Evolutionary conservation across 2,113 vertebrate species (phyloP), one percentile per base, ranked within the genome.

Genomic region (Perognathus longimembris): DNA sequence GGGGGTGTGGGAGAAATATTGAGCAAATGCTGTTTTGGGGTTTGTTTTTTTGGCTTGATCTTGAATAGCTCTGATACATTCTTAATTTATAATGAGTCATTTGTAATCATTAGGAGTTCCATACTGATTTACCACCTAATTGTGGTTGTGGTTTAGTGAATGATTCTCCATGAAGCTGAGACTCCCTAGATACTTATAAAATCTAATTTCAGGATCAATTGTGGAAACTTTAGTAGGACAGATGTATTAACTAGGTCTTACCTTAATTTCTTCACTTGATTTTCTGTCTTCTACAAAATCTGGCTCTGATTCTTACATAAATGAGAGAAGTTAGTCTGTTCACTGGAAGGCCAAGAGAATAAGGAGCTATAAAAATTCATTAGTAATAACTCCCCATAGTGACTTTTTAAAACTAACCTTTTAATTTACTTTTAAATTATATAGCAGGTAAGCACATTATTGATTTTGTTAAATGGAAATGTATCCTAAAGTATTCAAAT

Each of bases 401-500:
- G 76, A 75, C 12, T 34, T 11, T 32, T 10, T 45, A 54, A 50
- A 57, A 73, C 40, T 14, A 40, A n/a, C 5, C 34, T 59, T 77
- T 26, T 80, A 83, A 77, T 79, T 73, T 67, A 34, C 57, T 63
- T 92, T 26, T 50, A 83, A 80, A 85, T 54, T 64, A 89, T 82
- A 3, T 40, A 22, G 21, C 34, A 80, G 21, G 50, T 63, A n/a
- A 78, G 15, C 20, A 50, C 45, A 76, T 64, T 38, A 70, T 57
- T 80, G 69, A 38, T 87, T 76, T 73, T 40, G 1, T 50, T 89
- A 91, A 89, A 61, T 61, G 24, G 50, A 94, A 81, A 78, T 10
- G n/a, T 64, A 75, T 28, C 71, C 15, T 64, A 76, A 67, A 32
- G 12, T 54, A 66, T 28, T 92, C 42, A 70, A 89, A 64, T 18